Conservation (phyloP, 1,140 invertebrate species). For the Muscidifurax raptorellus region DNA sequence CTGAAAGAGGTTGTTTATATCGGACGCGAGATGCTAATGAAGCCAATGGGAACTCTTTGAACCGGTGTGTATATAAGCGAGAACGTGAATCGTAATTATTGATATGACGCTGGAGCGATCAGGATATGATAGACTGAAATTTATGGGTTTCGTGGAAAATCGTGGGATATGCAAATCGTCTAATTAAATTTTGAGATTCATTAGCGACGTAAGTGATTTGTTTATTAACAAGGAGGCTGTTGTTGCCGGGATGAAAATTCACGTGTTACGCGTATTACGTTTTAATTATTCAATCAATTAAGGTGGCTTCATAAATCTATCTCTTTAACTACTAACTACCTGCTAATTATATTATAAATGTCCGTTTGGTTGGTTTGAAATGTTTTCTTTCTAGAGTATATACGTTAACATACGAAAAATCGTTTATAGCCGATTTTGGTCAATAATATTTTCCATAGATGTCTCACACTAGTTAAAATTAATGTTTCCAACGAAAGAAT, state of each 20-base stretch:
- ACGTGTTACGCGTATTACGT: not conserved
- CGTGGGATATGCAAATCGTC: not conserved
- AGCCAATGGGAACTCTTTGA: not conserved
- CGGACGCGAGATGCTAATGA: too few species aligned
- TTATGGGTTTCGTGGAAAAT: not conserved
- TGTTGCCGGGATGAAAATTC: not conserved
- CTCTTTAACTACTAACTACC: too few species aligned
- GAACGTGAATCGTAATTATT: too few species aligned
- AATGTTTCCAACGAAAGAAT: too few species aligned
- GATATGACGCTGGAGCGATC: too few species aligned
- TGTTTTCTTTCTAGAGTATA: too few species aligned
- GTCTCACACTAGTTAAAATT: too few species aligned
- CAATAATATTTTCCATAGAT: too few species aligned
- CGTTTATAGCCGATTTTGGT: too few species aligned
- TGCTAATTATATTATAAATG: not conserved
- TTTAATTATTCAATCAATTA: not conserved
- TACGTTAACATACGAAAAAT: too few species aligned
- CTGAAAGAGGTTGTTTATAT: too few species aligned
- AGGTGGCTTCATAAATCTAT: not conserved
- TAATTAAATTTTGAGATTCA: not conserved
- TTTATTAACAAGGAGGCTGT: not conserved
- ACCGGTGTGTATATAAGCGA: too few species aligned
- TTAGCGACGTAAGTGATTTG: not conserved
- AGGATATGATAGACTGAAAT: not conserved
- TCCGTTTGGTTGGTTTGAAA: not conserved